Evolutionary conservation across 2,797 vertebrate species (phyloP).

Genomic region (Acrossocheilus wenchowensis): DNA sequence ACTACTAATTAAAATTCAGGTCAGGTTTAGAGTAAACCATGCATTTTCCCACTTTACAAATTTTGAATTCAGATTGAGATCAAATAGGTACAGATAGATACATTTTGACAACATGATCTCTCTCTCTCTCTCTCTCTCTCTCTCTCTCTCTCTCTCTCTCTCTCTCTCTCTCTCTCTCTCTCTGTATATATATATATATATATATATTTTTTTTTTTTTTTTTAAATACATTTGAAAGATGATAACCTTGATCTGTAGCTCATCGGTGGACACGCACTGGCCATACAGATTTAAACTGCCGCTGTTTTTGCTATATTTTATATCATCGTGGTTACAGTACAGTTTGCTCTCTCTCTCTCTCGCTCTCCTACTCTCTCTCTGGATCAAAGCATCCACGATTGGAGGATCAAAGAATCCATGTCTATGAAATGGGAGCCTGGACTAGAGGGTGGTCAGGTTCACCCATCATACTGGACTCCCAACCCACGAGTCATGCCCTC

Average conservation of each 20-base stretch:
- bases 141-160: too few relatives aligned
- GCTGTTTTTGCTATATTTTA: neutral
- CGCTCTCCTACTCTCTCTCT: neutral
- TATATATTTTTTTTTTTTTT: neutral
- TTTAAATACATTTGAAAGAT: neutral
- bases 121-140: too few relatives aligned
- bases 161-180: too few relatives aligned
- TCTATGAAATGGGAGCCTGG: slow-evolving; percentile 16
- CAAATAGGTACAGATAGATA: neutral
- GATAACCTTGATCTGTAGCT: neutral
- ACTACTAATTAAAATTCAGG: neutral
- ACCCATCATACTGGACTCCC: neutral
- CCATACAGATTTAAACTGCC: neutral
- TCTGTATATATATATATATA: too few relatives aligned
- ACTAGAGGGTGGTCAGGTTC: neutral
- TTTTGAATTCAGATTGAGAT: neutral
- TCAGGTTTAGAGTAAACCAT: neutral
- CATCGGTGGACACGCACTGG: neutral
- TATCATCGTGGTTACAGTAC: neutral
- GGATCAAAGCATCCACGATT: slow-evolving; percentile 7
- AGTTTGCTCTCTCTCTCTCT: neutral
- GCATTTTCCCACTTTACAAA: neutral
- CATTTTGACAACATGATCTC: neutral
- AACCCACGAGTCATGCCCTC: neutral
- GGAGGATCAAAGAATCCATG: slow-evolving; percentile 34